A percentile compares a stretch with the other conserved stretches of the same genome.
Evolutionary conservation across 2,797 vertebrate species (phyloP).

Genomic region (Alauda arvensis): DNA sequence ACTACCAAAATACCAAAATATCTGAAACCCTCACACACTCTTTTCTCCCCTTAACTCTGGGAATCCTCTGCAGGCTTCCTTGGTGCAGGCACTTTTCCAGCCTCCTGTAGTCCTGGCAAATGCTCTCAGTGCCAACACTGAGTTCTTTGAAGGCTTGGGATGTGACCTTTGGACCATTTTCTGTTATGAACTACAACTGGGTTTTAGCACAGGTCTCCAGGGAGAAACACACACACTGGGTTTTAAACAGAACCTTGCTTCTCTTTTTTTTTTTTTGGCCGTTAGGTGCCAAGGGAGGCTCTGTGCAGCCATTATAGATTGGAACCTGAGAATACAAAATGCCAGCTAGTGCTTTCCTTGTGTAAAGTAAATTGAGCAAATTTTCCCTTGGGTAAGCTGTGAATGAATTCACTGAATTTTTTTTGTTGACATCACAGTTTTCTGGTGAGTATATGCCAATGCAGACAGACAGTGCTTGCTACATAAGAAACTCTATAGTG

Average conservation of each 20-base stretch:
- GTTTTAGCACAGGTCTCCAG: background rate
- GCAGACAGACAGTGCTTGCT: background rate
- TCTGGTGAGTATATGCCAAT: background rate
- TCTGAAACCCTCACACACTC: no score
- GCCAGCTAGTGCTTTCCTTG: background rate
- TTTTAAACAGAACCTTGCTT: background rate
- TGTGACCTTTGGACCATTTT: background rate
- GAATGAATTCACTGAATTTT: background rate
- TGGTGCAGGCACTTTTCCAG: background rate
- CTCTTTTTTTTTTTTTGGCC: background rate
- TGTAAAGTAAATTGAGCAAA: background rate
- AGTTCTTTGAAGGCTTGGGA: background rate
- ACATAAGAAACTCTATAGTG: background rate
- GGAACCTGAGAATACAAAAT: background rate
- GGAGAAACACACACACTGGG: background rate
- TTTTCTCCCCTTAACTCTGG: background rate
- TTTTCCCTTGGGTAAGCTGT: background rate
- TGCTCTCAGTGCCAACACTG: background rate
- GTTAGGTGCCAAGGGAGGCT: background rate
- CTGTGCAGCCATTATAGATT: background rate
- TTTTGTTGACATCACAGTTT: background rate
- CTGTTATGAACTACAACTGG: background rate
- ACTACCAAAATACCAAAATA: background rate
- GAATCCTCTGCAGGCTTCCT: background rate
- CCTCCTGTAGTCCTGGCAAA: background rate